phyloP scores from a whole-genome alignment of 2,797 vertebrate species.

The Hydrophis major region DNA sequence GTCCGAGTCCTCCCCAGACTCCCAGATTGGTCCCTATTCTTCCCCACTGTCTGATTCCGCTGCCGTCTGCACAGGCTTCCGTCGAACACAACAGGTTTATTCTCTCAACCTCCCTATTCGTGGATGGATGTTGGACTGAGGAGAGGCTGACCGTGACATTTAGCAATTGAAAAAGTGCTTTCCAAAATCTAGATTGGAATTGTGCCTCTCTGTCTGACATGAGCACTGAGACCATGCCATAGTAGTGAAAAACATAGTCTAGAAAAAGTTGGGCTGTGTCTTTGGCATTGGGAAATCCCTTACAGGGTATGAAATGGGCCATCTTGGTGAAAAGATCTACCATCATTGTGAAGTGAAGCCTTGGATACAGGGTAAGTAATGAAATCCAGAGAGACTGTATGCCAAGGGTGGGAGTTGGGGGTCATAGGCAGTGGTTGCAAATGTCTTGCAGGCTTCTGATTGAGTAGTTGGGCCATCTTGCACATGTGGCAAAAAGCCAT shows the following conservation, averaged over 20 bases:
- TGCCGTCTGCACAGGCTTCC: too few relatives aligned
- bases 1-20: too few relatives aligned
- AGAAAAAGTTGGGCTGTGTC: not conserved
- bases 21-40: too few relatives aligned
- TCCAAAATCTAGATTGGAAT: not conserved
- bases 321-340: not conserved
- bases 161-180: not conserved
- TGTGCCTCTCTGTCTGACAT: not conserved
- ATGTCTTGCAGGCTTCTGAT: not conserved
- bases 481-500: not conserved
- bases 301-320: not conserved
- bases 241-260: not conserved
- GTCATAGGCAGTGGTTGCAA: not conserved
- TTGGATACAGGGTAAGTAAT: not conserved
- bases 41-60: too few relatives aligned
- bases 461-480: not conserved
- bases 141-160: not conserved
- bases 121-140: not conserved
- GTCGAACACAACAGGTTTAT: not conserved
- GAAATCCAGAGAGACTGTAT: not conserved
- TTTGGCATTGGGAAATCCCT: not conserved
- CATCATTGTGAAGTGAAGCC: not conserved
- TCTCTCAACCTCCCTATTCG: not conserved
- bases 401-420: too few relatives aligned
- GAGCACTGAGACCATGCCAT: not conserved